phyloP scores from a whole-genome alignment of 2,113 vertebrate species.

The Oxyura jamaicensis region DNA sequence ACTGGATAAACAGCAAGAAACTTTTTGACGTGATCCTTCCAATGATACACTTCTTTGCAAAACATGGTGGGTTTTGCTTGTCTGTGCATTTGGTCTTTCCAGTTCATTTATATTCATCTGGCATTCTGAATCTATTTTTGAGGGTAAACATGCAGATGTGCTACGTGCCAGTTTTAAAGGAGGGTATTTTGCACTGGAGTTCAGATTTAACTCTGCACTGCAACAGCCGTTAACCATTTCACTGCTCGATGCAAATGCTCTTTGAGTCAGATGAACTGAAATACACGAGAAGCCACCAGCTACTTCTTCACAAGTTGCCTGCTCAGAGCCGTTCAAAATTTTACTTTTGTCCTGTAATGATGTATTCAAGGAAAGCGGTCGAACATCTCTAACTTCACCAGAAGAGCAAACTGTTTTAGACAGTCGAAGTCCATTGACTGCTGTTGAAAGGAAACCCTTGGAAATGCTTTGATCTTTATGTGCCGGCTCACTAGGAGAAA shows the following conservation, averaged over 20 bases:
- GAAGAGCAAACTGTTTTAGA: slow-evolving; percentile 76
- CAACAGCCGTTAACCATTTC: slow-evolving; percentile 62
- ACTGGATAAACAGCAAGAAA: slow-evolving; percentile 88
- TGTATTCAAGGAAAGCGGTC: slow-evolving; percentile 80
- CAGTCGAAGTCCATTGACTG: slow-evolving; percentile 82
- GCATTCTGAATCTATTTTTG: slow-evolving; percentile 70
- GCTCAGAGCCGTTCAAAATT: slow-evolving; percentile 27
- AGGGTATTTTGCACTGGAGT: slow-evolving; percentile 43
- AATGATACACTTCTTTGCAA: slow-evolving; percentile 93
- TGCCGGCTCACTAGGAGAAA: slow-evolving; percentile 75
- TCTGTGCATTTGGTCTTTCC: slow-evolving; percentile 67
- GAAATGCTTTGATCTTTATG: slow-evolving; percentile 67
- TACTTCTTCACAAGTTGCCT: slow-evolving; percentile 63
- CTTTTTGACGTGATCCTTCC: slow-evolving; percentile 83
- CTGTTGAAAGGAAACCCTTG: slow-evolving; percentile 82
- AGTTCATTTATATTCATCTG: slow-evolving; percentile 54
- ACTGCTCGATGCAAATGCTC: slow-evolving; percentile 61
- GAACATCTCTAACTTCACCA: slow-evolving; percentile 79
- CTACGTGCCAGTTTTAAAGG: slow-evolving; percentile 79
- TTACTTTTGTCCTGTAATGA: slow-evolving; percentile 74
- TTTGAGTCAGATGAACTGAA: slow-evolving; percentile 82
- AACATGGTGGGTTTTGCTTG: slow-evolving; percentile 69
- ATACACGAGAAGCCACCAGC: slow-evolving; percentile 79
- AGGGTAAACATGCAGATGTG: slow-evolving; percentile 75
- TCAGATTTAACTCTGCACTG: slow-evolving; percentile 66